Base-by-base conservation (phyloP, 2,888 invertebrate genomes). In the Hydraecia micacea region DNA sequence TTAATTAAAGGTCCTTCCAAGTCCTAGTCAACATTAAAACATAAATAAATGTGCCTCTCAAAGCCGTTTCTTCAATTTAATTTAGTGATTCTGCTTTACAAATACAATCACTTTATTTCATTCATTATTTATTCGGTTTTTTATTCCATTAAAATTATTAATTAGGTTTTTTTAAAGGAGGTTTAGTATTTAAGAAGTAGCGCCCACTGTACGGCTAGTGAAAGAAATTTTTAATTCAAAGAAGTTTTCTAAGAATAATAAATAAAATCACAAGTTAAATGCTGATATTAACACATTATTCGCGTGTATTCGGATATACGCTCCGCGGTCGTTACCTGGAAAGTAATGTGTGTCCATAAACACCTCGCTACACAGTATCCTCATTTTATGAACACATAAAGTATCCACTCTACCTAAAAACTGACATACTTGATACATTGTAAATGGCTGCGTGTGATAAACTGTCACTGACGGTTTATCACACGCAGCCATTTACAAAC, bases 321-420 rank as follows among this genome's bases (percentile, higher is more conserved):
- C 1, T 7, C 28, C 32, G 21, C 11, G 4, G 36, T 49, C 21
- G 28, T 49, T 28, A 60, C 75, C 36, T 79, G 7, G 1, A 39
- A 74, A 73, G n/a, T 75, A 58, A 66, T 60, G 73, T 82, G 75
- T 69, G 83, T 77, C 73, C 81, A 80, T 86, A 90, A 89, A 90
- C 86, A 89, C 87, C 86, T 89, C 83, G 77, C 82, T 75, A 87
- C 87, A 86, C 86, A 88, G 89, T 91, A 91, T 91, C 87, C 90
- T 86, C 87, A 36, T 70, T 36, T 92, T 93, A 93, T 92, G 91
- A 91, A 92, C 91, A 93, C 92, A 89, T 93, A 91, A 93, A 91
- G 85, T 88, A 87, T 88, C 87, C 86, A 86, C 81, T 74, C 79
- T 84, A 79, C 81, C 84, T 83, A 81, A 82, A 66, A 80, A 84